Percentiles rank a stretch among this genome's conserved stretches.
Conservation (phyloP, 1,140 invertebrate species). For the Caenorhabditis elegans region DNA sequence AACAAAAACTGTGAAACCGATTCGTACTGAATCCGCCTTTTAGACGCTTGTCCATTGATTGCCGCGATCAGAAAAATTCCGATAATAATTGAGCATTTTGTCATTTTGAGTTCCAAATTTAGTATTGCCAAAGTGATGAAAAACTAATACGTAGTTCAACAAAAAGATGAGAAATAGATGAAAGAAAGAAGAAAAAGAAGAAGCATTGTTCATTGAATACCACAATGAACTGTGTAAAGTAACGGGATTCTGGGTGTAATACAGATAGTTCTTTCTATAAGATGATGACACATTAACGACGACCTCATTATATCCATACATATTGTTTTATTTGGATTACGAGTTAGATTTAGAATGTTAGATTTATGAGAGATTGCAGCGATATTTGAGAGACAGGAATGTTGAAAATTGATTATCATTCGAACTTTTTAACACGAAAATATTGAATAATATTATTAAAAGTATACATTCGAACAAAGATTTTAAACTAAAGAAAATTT, state of each 20-base stretch:
- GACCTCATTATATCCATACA: background rate
- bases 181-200: background rate
- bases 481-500: no score
- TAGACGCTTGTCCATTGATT: background rate
- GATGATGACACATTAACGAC: background rate
- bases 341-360: no score
- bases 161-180: background rate
- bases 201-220: constrained; percentile 27
- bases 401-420: background rate
- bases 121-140: background rate
- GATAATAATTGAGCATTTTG: background rate
- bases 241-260: constrained; percentile 16
- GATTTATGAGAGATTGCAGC: no score
- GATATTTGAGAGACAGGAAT: no score
- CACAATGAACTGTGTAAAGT: background rate
- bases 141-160: background rate
- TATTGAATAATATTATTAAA: no score
- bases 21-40: background rate
- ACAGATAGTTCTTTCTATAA: background rate
- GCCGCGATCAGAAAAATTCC: background rate
- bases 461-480: no score
- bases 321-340: background rate
- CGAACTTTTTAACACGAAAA: background rate
- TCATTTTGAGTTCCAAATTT: background rate
- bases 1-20: constrained; percentile 2